Percentiles rank a stretch among this genome's conserved stretches.
These are phyloP conservation scores for Latheticus oryzae DNA, from an alignment of 2,888 invertebrate species.

Conservation along the genomic window DNA sequence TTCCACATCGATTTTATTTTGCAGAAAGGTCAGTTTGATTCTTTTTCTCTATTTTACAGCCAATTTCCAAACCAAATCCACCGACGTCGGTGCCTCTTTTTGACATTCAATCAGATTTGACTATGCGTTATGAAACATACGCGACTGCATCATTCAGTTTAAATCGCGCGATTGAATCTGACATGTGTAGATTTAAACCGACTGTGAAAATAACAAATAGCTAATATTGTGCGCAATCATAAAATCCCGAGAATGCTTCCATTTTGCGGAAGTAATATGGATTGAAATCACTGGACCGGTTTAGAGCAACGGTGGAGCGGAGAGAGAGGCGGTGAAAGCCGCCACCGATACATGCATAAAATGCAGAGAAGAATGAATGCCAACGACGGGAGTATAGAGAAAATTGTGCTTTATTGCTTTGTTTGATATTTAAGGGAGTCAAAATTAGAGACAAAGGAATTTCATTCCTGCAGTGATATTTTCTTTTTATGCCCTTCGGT, in stretches of 20 bases:
- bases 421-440: slow-evolving; percentile 44
- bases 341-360: slow-evolving; percentile 38
- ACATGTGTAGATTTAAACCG: slow-evolving; percentile 58
- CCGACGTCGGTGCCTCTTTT: slow-evolving; percentile 17
- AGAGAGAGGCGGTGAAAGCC: slow-evolving; percentile 26
- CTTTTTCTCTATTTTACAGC: slow-evolving; percentile 14
- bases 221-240: slow-evolving; percentile 57
- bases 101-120: slow-evolving; percentile 20
- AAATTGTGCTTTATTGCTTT: slow-evolving; percentile 48
- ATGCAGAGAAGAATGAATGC: slow-evolving; percentile 30
- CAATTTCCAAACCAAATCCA: slow-evolving; percentile 14
- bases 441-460: slow-evolving; percentile 46
- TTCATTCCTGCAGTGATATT: slow-evolving; percentile 46
- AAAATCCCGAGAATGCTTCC: slow-evolving; percentile 58
- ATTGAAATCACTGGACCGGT: slow-evolving; percentile 55
- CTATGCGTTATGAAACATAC: slow-evolving; percentile 26
- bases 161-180: slow-evolving; percentile 53
- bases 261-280: slow-evolving; percentile 56
- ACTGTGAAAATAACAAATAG: slow-evolving; percentile 59
- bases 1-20: slow-evolving; percentile 31
- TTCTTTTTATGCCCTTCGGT: slow-evolving; percentile 46
- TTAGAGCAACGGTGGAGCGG: slow-evolving; percentile 13
- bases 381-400: slow-evolving; percentile 31
- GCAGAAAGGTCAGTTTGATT: slow-evolving; percentile 22
- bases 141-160: slow-evolving; percentile 44